Evolutionary conservation across 1,140 invertebrate genomes (phyloP).

Genomic region (Araneus ventricosus): DNA sequence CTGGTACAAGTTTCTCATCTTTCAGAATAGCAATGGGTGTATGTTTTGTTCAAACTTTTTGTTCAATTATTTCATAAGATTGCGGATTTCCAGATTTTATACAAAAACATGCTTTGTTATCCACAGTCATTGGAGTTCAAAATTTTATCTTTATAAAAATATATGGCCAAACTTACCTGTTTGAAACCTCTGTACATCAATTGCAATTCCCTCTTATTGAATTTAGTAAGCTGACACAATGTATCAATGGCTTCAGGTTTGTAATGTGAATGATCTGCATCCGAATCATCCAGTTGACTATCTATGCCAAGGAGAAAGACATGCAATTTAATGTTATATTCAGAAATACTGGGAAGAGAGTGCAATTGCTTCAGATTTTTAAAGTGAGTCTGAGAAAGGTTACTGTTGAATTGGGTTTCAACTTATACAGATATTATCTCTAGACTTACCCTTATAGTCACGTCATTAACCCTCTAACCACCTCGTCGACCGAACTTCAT

Average conservation of each 20-base stretch:
- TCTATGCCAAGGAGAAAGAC: constrained; percentile 55
- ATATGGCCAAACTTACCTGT: constrained; percentile 80
- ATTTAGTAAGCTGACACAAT: constrained; percentile 82
- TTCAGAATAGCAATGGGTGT: too few relatives aligned
- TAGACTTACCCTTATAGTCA: too few relatives aligned
- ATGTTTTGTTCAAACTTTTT: background rate
- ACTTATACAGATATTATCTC: too few relatives aligned
- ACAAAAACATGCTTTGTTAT: too few relatives aligned
- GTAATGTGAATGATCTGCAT: constrained; percentile 88
- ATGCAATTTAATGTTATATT: background rate
- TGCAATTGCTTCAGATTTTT: too few relatives aligned
- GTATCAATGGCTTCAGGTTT: constrained; percentile 84
- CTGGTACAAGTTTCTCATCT: too few relatives aligned
- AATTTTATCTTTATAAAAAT: background rate
- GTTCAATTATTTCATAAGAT: too few relatives aligned
- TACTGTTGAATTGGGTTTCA: too few relatives aligned
- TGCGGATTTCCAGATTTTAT: too few relatives aligned
- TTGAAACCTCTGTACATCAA: constrained; percentile 84
- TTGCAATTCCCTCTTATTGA: constrained; percentile 82
- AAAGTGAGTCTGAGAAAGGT: too few relatives aligned
- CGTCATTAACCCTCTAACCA: too few relatives aligned
- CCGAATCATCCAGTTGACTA: constrained; percentile 91
- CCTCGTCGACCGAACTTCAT: too few relatives aligned
- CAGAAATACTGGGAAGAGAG: background rate
- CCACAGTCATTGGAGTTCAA: background rate